Conservation (phyloP, 1,140 invertebrate genomes). For the Calliopsis andreniformis region DNA sequence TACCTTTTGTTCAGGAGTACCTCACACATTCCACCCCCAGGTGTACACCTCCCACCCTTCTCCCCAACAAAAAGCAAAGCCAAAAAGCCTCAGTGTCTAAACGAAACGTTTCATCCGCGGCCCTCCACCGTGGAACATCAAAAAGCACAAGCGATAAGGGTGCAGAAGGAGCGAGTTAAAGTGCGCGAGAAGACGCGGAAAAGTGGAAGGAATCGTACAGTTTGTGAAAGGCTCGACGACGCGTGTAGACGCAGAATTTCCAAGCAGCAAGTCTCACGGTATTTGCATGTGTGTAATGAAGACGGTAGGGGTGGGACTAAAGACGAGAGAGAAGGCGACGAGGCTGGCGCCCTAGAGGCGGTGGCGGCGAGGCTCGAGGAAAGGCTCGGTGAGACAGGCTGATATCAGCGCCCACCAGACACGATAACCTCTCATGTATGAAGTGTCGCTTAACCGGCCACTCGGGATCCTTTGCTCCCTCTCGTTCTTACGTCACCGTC, state of each 20-base stretch:
- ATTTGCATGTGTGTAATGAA: slow-evolving; percentile 69
- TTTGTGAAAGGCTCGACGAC: slow-evolving; percentile 25
- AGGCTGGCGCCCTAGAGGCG: slow-evolving; percentile 5
- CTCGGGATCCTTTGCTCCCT: slow-evolving; percentile 18
- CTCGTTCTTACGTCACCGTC: slow-evolving; percentile 24
- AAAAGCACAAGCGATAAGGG: not conserved
- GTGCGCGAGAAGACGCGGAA: not conserved
- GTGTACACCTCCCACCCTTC: too few species aligned
- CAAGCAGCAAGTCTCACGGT: slow-evolving; percentile 16
- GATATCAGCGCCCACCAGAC: slow-evolving; percentile 67
- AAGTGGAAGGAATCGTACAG: not conserved
- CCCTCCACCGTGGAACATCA: too few species aligned
- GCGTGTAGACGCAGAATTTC: slow-evolving; percentile 24
- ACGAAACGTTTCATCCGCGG: not conserved
- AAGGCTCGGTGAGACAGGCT: slow-evolving; percentile 17
- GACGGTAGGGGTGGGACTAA: slow-evolving; percentile 42
- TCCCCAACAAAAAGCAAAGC: not conserved
- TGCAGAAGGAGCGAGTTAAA: not conserved
- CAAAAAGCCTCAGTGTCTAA: not conserved
- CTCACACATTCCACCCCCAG: too few species aligned
- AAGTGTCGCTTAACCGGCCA: slow-evolving; percentile 68
- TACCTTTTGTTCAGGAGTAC: too few species aligned
- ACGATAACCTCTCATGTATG: slow-evolving; percentile 70
- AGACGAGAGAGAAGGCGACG: slow-evolving; percentile 49
- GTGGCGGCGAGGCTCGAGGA: slow-evolving; percentile 4